Evolutionary conservation across 92 coral and sea anemone species (phyloP).

Genomic region (Phenganax subtilis): DNA sequence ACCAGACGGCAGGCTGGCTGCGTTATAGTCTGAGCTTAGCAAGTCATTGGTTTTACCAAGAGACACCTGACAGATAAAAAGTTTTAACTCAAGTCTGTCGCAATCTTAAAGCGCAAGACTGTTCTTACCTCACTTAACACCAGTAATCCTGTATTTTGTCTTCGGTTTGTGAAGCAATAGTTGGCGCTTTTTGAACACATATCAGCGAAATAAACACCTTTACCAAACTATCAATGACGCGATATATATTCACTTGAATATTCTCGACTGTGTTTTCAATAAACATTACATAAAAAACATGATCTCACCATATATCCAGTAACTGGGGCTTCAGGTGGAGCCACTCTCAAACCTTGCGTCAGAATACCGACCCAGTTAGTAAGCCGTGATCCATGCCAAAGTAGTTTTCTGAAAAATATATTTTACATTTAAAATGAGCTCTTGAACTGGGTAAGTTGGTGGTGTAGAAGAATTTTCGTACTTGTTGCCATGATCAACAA

Average conservation of each 20-base stretch:
- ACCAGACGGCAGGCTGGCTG: slow-evolving; percentile 67
- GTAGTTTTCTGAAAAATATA: slow-evolving; percentile 57
- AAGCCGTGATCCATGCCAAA: slow-evolving; percentile 98
- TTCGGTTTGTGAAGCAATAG: slow-evolving; percentile 79
- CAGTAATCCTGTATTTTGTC: slow-evolving; percentile 76
- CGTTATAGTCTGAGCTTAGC: slow-evolving; percentile 69
- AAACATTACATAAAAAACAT: background rate
- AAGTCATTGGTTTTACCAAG: slow-evolving; percentile 80
- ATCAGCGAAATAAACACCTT: slow-evolving; percentile 94
- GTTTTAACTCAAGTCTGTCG: no score
- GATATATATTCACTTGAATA: background rate
- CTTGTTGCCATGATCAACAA: slow-evolving; percentile 93
- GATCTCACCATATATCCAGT: slow-evolving; percentile 89
- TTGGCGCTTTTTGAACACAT: slow-evolving; percentile 98
- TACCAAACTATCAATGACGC: slow-evolving; percentile 64
- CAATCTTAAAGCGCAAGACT: background rate
- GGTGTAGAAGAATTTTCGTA: background rate
- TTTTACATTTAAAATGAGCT: background rate
- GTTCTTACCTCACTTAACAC: slow-evolving; percentile 80
- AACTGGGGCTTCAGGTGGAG: slow-evolving; percentile 97
- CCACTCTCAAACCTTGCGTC: slow-evolving; percentile 81
- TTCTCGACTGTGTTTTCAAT: background rate
- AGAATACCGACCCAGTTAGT: slow-evolving; percentile 97
- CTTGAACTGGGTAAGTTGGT: background rate
- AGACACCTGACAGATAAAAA: slow-evolving; percentile 58